Percentiles rank a stretch among this genome's conserved stretches.
Evolutionary conservation across 2,888 invertebrate genomes (phyloP).

Genomic region (Busseola fusca): DNA sequence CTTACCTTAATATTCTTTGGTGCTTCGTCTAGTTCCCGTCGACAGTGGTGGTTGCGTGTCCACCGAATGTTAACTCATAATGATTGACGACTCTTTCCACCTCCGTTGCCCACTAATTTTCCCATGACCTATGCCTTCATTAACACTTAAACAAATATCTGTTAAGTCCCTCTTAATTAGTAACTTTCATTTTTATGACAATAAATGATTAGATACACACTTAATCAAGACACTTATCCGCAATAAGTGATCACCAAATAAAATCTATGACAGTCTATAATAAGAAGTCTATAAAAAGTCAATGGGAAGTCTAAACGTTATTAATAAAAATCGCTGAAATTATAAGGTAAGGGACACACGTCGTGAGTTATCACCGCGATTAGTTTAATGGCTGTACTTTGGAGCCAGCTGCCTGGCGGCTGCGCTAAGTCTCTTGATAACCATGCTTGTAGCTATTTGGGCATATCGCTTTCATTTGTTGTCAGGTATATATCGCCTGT

Average conservation of each 20-base stretch:
- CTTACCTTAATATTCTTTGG: slow-evolving; percentile 53
- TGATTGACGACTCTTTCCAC: slow-evolving; percentile 76
- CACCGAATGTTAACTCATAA: slow-evolving; percentile 69
- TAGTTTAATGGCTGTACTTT: slow-evolving; percentile 81
- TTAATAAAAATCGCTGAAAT: slow-evolving; percentile 83
- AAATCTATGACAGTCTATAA: slow-evolving; percentile 56
- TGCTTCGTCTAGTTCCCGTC: slow-evolving; percentile 28
- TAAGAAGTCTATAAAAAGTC: slow-evolving; percentile 64
- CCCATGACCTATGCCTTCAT: slow-evolving; percentile 73
- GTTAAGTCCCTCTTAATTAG: slow-evolving; percentile 70
- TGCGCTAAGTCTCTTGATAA: slow-evolving; percentile 68
- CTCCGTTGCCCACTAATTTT: slow-evolving; percentile 68
- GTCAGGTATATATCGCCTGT: slow-evolving; percentile 70
- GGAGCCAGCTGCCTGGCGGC: slow-evolving; percentile 68
- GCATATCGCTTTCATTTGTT: slow-evolving; percentile 74
- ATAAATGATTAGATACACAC: slow-evolving; percentile 62
- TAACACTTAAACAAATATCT: slow-evolving; percentile 75
- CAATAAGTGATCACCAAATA: slow-evolving; percentile 49
- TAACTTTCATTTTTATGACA: slow-evolving; percentile 60
- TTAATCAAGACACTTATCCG: slow-evolving; percentile 57
- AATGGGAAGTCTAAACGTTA: slow-evolving; percentile 75
- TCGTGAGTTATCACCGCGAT: slow-evolving; percentile 81
- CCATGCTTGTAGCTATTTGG: slow-evolving; percentile 74
- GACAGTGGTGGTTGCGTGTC: slow-evolving; percentile 65
- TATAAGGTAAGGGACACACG: slow-evolving; percentile 75